A percentile compares a stretch with the other conserved stretches of the same genome.
phyloP scores from a whole-genome alignment of 2,797 vertebrate species.

The Pteronotus mesoamericanus region DNA sequence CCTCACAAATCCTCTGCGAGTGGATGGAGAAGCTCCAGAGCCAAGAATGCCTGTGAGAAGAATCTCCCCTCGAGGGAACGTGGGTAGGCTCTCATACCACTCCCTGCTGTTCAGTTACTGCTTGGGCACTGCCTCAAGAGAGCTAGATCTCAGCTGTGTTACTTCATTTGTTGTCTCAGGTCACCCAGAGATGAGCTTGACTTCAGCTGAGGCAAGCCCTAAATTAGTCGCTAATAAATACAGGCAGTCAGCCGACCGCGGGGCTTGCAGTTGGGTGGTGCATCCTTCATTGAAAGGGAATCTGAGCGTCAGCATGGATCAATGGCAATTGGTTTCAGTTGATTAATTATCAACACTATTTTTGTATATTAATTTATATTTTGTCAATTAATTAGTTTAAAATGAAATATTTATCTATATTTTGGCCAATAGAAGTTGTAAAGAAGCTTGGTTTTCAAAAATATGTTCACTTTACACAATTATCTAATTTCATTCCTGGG shows the following conservation, averaged over 20 bases:
- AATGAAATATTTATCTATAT: background rate
- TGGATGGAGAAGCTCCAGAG: background rate
- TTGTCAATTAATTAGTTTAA: background rate
- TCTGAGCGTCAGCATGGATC: background rate
- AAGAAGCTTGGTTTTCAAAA: background rate
- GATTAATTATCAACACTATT: background rate
- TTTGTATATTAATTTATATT: background rate
- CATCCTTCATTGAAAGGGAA: background rate
- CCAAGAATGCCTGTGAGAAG: background rate
- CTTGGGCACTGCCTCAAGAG: background rate
- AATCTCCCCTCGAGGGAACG: fast-evolving
- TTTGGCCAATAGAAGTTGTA: background rate
- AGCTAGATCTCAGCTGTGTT: background rate
- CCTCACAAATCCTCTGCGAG: background rate
- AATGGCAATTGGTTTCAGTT: background rate
- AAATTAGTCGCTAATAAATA: background rate
- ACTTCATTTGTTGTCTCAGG: background rate
- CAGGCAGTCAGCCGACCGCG: background rate
- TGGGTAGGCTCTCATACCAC: background rate
- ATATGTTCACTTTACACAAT: background rate
- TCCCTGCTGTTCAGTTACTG: background rate
- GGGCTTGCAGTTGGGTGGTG: background rate
- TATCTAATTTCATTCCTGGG: background rate
- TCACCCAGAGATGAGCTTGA: background rate
- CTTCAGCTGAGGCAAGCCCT: background rate